Base-by-base conservation (phyloP, 2,113 vertebrate genomes). In the Mellivora capensis region DNA sequence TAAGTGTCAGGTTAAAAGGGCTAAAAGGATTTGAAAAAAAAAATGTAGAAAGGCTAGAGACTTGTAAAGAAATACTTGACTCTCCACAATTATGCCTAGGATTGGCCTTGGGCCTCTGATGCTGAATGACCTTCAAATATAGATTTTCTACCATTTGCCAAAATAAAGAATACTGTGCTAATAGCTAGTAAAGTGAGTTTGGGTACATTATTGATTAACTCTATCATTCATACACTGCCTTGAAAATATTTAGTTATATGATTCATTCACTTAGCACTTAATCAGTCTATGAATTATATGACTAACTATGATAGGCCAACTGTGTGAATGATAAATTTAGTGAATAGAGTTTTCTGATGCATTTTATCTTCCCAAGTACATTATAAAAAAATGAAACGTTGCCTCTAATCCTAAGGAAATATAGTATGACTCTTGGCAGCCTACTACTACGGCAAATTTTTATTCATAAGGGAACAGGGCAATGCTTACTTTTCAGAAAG, bases 221-320 rank as follows among this genome's bases (percentile, higher is more conserved):
- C 74, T 97, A 93, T 97, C 4, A 34, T 98, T 98, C 94, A 87
- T 98, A 69, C 86, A 96, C 80, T 86, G 49, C 76, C 90, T 96
- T 82, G 96, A 98, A 98, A 98, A 98, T 98, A 98, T 98, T 98
- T 98, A 97, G 79, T 93, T 98, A 29, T 83, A 93, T 98, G 97
- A 98, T 98, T 99, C 85, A 98, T 97, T 98, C 95, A 97, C 94
- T 98, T 98, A 98, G 80, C 67, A 97, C 97, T 97, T 98, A 98
- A 98, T 98, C 94, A 98, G 81, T 71, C 79, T 95, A 52, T 98
- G 98, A 98, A 97, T 98, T 98, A 98, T 98, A 87, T 54, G 93
- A 96, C 91, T 98, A 97, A 98, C 96, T 64, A 92, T 98, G 97
- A 97, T 98, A 85, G 67, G 34, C 81, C 97, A 97, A 98, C 69